Conservation (phyloP, 2,113 vertebrate species). For the Anolis sagrei region DNA sequence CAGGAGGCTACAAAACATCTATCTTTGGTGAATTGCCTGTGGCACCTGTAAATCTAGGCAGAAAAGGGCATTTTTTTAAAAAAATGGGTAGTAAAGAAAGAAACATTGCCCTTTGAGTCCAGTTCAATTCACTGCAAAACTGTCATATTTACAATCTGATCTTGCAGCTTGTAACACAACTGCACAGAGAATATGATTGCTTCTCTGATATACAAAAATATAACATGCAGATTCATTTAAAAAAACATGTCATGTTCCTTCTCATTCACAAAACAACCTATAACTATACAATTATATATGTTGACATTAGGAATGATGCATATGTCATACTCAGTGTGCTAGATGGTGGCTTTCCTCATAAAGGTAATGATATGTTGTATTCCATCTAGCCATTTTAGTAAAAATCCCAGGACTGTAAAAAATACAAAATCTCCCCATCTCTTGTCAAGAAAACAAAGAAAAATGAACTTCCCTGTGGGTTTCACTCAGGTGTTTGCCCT, state of each 20-base stretch:
- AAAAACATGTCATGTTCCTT: neutral
- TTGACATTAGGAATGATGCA: conserved; percentile 28
- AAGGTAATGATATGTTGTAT: conserved; percentile 65
- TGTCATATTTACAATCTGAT: conserved; percentile 57
- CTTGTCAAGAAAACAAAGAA: neutral
- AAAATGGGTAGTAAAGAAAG: neutral
- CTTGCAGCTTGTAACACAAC: conserved; percentile 39
- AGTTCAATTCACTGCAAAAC: conserved; percentile 59
- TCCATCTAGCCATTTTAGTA: conserved; percentile 48
- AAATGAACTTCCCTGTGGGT: neutral
- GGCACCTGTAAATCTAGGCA: conserved; percentile 31
- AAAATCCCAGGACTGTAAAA: conserved; percentile 40
- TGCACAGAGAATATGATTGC: conserved; percentile 32
- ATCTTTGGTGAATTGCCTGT: neutral
- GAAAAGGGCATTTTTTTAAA: conserved; percentile 35
- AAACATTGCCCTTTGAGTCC: conserved; percentile 37
- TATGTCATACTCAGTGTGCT: conserved; percentile 8
- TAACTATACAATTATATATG: conserved; percentile 19
- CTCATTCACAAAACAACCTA: neutral
- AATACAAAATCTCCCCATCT: conserved; percentile 29
- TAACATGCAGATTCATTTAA: conserved; percentile 29
- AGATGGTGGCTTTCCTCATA: conserved; percentile 37
- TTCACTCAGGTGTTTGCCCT: neutral
- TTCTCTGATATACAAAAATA: conserved; percentile 39
- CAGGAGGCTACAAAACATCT: neutral